Conservation (phyloP, 30 jellyfish, hydroid and myxozoan genomes). For the Hydra vulgaris region DNA sequence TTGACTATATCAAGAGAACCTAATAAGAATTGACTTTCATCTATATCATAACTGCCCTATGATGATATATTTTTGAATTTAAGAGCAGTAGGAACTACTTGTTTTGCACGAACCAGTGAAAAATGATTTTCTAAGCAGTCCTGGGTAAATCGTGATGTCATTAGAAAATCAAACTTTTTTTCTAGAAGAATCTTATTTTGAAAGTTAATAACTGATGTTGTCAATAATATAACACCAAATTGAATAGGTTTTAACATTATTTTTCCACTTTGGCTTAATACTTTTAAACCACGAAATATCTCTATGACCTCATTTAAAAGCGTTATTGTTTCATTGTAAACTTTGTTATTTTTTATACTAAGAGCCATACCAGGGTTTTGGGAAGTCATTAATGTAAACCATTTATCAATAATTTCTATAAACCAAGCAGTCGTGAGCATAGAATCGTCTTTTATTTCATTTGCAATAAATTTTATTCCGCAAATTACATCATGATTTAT, state of each 20-base stretch:
- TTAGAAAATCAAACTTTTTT: neutral
- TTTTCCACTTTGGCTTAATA: neutral
- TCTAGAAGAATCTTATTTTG: neutral
- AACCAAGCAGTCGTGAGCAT: neutral
- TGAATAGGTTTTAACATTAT: neutral
- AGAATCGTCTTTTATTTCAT: neutral
- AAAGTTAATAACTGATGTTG: neutral
- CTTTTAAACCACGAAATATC: neutral
- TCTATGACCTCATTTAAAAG: neutral
- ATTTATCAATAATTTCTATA: neutral
- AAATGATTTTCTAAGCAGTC: neutral
- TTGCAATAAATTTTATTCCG: neutral
- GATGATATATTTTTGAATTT: neutral
- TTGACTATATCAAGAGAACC: neutral
- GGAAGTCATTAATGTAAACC: neutral
- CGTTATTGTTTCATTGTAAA: neutral
- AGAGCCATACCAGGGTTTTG: neutral
- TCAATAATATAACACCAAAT: neutral
- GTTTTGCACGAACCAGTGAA: neutral
- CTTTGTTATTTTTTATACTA: neutral
- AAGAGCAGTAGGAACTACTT: neutral
- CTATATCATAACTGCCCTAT: neutral
- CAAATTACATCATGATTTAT: neutral
- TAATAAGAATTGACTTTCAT: neutral
- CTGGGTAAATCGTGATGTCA: neutral